Evolutionary conservation across 53 echinoderm and acorn worm genomes (phyloP).

Genomic region (Echinarachnius parma): DNA sequence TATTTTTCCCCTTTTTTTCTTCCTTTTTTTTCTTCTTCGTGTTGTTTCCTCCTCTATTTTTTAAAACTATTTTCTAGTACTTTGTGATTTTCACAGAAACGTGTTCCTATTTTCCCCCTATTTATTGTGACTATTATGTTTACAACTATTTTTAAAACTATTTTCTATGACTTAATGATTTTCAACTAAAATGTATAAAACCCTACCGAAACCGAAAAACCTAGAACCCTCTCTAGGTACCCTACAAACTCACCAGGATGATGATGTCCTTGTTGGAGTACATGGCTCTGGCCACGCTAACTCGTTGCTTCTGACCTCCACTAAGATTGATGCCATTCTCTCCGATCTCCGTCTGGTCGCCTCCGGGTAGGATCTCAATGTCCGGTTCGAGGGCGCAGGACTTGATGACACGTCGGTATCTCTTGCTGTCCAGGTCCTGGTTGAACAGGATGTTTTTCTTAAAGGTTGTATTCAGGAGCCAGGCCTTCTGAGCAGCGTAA

Average conservation of each 20-base stretch:
- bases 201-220: too few relatives aligned
- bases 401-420: constrained; percentile 31
- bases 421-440: background rate
- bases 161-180: too few relatives aligned
- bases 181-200: too few relatives aligned
- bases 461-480: constrained; percentile 30
- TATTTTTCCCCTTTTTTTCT: too few relatives aligned
- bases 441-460: constrained; percentile 42
- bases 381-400: constrained; percentile 73
- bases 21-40: too few relatives aligned
- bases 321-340: constrained; percentile 85
- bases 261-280: constrained; percentile 70
- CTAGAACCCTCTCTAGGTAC: too few relatives aligned
- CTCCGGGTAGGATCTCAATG: constrained; percentile 73
- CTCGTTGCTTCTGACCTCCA: constrained; percentile 82
- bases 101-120: too few relatives aligned
- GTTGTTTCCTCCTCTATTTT: too few relatives aligned
- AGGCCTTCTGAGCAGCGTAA: constrained; percentile 42
- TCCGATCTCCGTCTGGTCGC: constrained; percentile 82
- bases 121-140: too few relatives aligned
- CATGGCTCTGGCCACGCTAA: constrained; percentile 75
- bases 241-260: constrained; percentile 55
- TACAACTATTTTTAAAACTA: too few relatives aligned
- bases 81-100: too few relatives aligned
- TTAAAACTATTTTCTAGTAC: too few relatives aligned